Percentiles rank a stretch among this genome's conserved stretches.
phyloP scores from a whole-genome alignment of 2,888 invertebrate species.

The Xanthorhoe designata region DNA sequence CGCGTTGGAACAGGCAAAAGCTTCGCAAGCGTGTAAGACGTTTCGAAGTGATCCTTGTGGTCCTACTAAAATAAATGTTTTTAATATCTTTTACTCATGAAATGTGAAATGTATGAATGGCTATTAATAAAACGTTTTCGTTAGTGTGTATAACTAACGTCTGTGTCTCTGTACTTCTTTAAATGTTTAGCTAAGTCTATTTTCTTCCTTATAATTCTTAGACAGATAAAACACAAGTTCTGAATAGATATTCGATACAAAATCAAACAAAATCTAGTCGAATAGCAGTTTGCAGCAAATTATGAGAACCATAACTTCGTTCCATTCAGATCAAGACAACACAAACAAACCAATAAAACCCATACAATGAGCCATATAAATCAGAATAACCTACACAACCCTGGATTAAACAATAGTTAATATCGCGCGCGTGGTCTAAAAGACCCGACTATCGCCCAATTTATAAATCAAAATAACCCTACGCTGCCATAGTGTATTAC shows the following conservation, averaged over 20 bases:
- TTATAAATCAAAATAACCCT: slow-evolving; percentile 42
- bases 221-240: no score
- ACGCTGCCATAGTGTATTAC: slow-evolving; percentile 9
- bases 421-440: slow-evolving; percentile 8
- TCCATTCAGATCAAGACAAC: slow-evolving; percentile 8
- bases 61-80: no score
- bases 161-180: no score
- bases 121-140: no score
- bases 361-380: slow-evolving; percentile 11
- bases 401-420: slow-evolving; percentile 1
- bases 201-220: no score
- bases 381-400: slow-evolving; percentile 7
- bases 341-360: slow-evolving; percentile 19
- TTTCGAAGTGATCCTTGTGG: no score
- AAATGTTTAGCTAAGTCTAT: no score
- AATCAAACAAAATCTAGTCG: not conserved
- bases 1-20: no score
- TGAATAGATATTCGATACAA: not conserved
- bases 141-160: no score
- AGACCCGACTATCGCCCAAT: slow-evolving; percentile 23
- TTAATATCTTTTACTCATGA: no score
- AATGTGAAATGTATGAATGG: no score
- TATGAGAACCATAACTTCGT: slow-evolving; percentile 11
- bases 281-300: slow-evolving; percentile 7
- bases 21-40: no score